Percentiles rank a stretch among this genome's conserved stretches.
Conservation (phyloP, 2,797 vertebrate genomes). For the Xiphophorus birchmanni region DNA sequence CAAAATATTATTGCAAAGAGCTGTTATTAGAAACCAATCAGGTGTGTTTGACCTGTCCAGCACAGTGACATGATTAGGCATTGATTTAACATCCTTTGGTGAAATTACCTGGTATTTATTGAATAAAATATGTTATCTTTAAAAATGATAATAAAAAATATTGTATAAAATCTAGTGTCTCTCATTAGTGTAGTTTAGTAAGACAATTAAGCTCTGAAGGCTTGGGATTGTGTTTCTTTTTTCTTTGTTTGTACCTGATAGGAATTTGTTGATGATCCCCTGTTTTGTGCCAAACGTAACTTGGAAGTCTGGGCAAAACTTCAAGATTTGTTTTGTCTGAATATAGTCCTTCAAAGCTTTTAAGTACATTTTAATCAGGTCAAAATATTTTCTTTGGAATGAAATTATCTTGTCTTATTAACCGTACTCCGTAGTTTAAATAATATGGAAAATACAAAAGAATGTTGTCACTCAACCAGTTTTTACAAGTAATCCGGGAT, state of each 20-base stretch:
- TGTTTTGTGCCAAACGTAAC: not conserved
- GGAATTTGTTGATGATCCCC: not conserved
- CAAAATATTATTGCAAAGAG: too few species aligned
- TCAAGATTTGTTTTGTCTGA: not conserved
- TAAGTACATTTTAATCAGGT: not conserved
- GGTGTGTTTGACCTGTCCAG: too few species aligned
- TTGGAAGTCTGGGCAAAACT: not conserved
- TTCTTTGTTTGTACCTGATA: too few species aligned
- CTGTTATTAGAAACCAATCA: too few species aligned
- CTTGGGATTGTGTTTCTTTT: too few species aligned
- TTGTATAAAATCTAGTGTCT: not conserved
- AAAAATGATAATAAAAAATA: not conserved
- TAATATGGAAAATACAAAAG: not conserved
- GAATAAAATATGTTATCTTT: not conserved
- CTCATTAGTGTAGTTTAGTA: not conserved
- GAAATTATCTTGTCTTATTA: not conserved
- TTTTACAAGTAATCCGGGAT: not conserved
- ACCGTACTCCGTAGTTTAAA: not conserved
- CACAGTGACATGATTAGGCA: not conserved
- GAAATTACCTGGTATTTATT: not conserved
- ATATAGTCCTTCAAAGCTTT: not conserved
- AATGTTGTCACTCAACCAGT: not conserved
- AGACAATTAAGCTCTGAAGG: not conserved
- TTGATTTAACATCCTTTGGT: not conserved
- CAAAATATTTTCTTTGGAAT: not conserved